These are phyloP conservation scores for Cryptocheilus praepositus DNA, from an alignment of 2,888 invertebrate species.

Conservation along the genomic window DNA sequence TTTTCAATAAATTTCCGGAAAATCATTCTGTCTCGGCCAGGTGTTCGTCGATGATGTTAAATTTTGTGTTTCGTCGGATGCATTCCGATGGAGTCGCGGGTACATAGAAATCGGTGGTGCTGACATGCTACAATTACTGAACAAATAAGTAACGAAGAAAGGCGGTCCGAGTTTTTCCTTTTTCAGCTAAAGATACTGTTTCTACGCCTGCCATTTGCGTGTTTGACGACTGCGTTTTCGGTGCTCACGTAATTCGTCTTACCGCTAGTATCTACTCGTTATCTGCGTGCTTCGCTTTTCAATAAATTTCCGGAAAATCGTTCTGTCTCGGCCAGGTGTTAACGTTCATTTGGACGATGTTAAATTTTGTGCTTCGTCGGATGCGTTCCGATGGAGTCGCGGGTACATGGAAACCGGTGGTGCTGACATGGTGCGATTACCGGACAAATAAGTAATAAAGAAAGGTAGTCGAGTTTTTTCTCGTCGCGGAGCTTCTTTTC, in stretches of 20 bases:
- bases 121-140: slow-evolving; percentile 71
- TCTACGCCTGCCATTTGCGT: slow-evolving; percentile 29
- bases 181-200: slow-evolving; percentile 5
- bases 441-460: slow-evolving; percentile 59
- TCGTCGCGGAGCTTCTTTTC: slow-evolving; percentile 35
- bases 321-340: neutral
- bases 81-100: too few relatives aligned
- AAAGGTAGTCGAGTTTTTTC: slow-evolving; percentile 41
- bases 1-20: slow-evolving; percentile 7
- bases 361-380: too few relatives aligned
- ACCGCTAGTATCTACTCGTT: neutral
- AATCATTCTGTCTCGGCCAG: neutral
- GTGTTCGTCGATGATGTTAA: too few relatives aligned
- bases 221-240: slow-evolving; percentile 10
- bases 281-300: slow-evolving; percentile 12
- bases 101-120: too few relatives aligned
- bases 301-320: neutral
- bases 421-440: too few relatives aligned
- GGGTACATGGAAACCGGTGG: too few relatives aligned
- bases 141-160: slow-evolving; percentile 56
- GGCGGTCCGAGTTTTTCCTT: slow-evolving; percentile 40
- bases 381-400: too few relatives aligned
- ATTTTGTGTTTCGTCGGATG: too few relatives aligned
- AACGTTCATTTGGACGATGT: too few relatives aligned
- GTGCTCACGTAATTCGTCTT: slow-evolving; percentile 9